A percentile compares a stretch with the other conserved stretches of the same genome.
Conservation (phyloP, 30 jellyfish, hydroid and myxozoan genomes). For the Rhopilema esculentum region DNA sequence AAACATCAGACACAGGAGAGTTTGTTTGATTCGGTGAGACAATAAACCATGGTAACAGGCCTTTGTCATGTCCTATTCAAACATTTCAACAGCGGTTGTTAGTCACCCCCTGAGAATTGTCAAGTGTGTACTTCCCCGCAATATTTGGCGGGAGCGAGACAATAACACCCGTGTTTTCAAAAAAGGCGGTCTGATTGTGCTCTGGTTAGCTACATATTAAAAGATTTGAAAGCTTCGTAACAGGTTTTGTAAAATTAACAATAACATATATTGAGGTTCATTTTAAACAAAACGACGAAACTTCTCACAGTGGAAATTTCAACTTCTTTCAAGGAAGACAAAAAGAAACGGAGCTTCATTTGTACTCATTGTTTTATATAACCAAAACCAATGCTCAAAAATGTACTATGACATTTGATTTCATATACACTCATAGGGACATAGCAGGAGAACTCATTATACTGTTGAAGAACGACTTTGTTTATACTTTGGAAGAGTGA, state of each 20-base stretch:
- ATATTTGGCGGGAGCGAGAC: neutral
- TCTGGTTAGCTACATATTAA: no score
- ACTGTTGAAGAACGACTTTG: no score
- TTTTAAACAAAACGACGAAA: neutral
- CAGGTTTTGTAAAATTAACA: neutral
- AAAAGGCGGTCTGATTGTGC: no score
- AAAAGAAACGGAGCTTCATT: no score
- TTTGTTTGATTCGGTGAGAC: constrained; percentile 44
- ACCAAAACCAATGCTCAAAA: no score
- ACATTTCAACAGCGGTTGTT: constrained; percentile 16
- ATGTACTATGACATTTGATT: no score
- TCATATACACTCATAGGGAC: no score
- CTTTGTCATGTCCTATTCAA: constrained; percentile 31
- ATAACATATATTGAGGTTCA: neutral
- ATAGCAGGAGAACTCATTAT: no score
- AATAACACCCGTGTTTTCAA: neutral
- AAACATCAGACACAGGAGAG: neutral
- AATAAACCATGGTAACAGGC: constrained; percentile 43
- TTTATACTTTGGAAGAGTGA: no score
- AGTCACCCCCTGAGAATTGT: constrained; percentile 11
- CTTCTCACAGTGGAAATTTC: neutral
- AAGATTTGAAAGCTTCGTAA: neutral
- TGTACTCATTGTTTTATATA: no score
- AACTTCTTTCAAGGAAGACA: neutral
- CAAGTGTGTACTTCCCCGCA: neutral